phyloP scores from a whole-genome alignment of 2,888 invertebrate genomes.

The Seira musarum region DNA sequence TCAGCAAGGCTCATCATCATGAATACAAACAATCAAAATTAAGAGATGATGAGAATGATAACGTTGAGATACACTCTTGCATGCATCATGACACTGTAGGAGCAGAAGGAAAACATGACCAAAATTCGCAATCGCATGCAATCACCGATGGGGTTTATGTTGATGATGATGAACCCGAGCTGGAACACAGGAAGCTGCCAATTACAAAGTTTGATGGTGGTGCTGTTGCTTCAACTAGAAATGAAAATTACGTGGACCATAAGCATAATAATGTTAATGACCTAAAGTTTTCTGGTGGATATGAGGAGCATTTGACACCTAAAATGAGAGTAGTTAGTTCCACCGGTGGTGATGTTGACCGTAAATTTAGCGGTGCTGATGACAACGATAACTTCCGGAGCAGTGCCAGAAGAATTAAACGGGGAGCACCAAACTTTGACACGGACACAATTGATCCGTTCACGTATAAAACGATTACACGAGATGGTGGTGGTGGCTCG shows the following conservation, averaged over 20 bases:
- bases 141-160: too few relatives aligned
- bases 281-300: constrained; percentile 42
- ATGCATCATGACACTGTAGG: constrained; percentile 48
- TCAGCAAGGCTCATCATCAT: too few relatives aligned
- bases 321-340: too few relatives aligned
- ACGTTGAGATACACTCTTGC: constrained; percentile 38
- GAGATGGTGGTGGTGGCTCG: constrained; percentile 48
- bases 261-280: constrained; percentile 38
- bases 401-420: neutral
- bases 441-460: constrained; percentile 51
- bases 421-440: constrained; percentile 29
- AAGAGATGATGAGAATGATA: constrained; percentile 22
- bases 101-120: constrained; percentile 29
- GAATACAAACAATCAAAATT: neutral
- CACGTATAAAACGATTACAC: constrained; percentile 63
- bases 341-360: too few relatives aligned
- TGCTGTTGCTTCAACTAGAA: neutral
- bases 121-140: neutral
- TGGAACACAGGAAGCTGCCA: constrained; percentile 42
- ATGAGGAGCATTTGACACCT: neutral
- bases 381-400: constrained; percentile 41
- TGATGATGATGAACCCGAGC: constrained; percentile 45
- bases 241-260: too few relatives aligned
- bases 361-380: neutral
- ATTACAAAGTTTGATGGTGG: constrained; percentile 31